phyloP scores from a whole-genome alignment of 2,888 invertebrate genomes.

The Agrilus biguttatus region DNA sequence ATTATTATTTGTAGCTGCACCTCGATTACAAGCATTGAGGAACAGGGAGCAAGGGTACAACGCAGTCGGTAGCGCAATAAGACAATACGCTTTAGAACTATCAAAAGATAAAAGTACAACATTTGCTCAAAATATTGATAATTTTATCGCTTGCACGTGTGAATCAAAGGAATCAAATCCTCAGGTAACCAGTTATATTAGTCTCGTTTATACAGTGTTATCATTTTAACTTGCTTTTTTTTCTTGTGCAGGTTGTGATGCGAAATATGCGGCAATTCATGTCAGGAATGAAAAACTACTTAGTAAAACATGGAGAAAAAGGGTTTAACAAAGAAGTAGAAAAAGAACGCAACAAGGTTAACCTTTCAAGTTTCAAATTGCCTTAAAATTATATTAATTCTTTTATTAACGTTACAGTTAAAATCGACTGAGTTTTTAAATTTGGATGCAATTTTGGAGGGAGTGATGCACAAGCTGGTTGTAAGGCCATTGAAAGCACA shows the following conservation, averaged over 20 bases:
- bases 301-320: constrained; percentile 89
- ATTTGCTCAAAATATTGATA: constrained; percentile 83
- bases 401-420: constrained; percentile 36
- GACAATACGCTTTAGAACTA: constrained; percentile 65
- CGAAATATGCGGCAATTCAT: constrained; percentile 90
- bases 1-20: constrained; percentile 48
- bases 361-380: constrained; percentile 3
- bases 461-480: constrained; percentile 84
- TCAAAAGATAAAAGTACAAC: constrained; percentile 77
- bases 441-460: constrained; percentile 88
- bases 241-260: constrained; percentile 52
- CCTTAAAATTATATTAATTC: neutral
- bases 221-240: neutral
- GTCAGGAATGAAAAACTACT: constrained; percentile 97
- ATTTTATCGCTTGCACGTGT: constrained; percentile 84
- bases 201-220: neutral
- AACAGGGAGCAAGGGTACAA: constrained; percentile 42
- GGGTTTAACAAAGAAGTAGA: constrained; percentile 86
- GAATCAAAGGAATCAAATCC: constrained; percentile 83
- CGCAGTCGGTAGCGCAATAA: constrained; percentile 55
- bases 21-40: constrained; percentile 54
- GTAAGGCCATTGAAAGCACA: constrained; percentile 74
- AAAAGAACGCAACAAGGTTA: constrained; percentile 63
- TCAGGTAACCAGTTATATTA: constrained; percentile 32
- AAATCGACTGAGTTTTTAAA: constrained; percentile 87